Evolutionary conservation across 1,140 invertebrate species (phyloP), one percentile per base, ranked within the genome.

Genomic region (Pseudomyrmex cubaensis): DNA sequence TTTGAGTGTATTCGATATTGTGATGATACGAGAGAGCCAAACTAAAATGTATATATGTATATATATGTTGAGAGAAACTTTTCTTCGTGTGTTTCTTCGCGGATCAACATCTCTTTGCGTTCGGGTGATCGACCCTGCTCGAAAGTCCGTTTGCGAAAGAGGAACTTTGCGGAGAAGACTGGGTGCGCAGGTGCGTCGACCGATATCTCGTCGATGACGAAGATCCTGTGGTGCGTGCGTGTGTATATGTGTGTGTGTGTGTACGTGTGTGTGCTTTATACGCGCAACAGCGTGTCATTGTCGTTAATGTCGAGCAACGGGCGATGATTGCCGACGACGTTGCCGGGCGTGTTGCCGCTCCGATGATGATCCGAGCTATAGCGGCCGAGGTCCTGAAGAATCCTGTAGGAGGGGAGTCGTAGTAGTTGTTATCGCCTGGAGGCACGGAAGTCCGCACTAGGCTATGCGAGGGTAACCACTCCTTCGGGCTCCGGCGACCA

Each of bases 401-500:
- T 90, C 72, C 85, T 83, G 82, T 83, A 82, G 69, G 87, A 83
- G 83, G 87, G 84, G 80, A 83, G 82, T 63, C 78, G 83, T 84
- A 83, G 76, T 90, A 87, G 88, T 90, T 90, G 89, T 90, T 90
- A 90, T 90, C 89, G 89, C 82, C 89, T 90, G 35, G 89, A 90
- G 74, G 88, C 10, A 83, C 88, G 85, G 88, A 89, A 89, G 80
- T 90, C 90, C 10, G 88, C 89, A 90, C 88, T 90, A 84, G 95
- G 96, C 96, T 96, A 97, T 92, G 96, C 96, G 88, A 96, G 94
- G 64, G 96, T 95, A 78, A 96, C 92, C 63, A 95, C 92, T 74
- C 96, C 95, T 88, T 97, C 96, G 17, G 96, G 96, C 89, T 96
- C 96, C 66, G 96, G 96, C 62, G 96, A 96, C 96, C 96, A 96